These are phyloP conservation scores for Poecilia picta DNA, from an alignment of 2,797 vertebrate genomes.

Conservation along the genomic window DNA sequence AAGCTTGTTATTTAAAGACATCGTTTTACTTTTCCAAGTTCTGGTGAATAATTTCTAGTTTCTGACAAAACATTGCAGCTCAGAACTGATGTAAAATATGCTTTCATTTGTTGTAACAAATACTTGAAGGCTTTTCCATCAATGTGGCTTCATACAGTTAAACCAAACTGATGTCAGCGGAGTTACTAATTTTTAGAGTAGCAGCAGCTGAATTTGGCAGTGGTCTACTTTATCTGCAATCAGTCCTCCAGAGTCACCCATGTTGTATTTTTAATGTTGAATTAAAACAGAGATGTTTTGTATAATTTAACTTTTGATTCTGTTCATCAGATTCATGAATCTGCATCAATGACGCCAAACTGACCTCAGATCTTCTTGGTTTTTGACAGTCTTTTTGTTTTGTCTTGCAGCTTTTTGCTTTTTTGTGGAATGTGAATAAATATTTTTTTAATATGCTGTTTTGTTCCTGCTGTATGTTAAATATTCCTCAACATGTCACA, in stretches of 20 bases:
- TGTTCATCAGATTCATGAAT: not conserved
- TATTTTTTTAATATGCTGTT: constrained; percentile 5
- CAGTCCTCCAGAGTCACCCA: not conserved
- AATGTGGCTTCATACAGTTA: not conserved
- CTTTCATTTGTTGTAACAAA: not conserved
- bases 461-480: not conserved
- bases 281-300: not conserved
- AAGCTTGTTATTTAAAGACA: constrained; percentile 3
- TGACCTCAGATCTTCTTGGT: constrained; percentile 7
- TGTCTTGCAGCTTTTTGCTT: constrained; percentile 5
- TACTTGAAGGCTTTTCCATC: not conserved
- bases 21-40: too few relatives aligned
- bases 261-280: not conserved
- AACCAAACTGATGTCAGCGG: not conserved
- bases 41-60: not conserved
- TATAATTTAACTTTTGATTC: not conserved
- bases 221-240: not conserved
- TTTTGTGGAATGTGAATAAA: constrained; percentile 54
- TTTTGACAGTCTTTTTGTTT: not conserved
- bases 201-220: not conserved
- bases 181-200: not conserved
- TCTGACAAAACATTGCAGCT: not conserved
- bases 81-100: not conserved
- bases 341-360: not conserved
- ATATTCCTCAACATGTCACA: not conserved